Evolutionary conservation across 2,888 invertebrate genomes (phyloP), one percentile per base, ranked within the genome.

Genomic region (Caenorhabditis sp.): DNA sequence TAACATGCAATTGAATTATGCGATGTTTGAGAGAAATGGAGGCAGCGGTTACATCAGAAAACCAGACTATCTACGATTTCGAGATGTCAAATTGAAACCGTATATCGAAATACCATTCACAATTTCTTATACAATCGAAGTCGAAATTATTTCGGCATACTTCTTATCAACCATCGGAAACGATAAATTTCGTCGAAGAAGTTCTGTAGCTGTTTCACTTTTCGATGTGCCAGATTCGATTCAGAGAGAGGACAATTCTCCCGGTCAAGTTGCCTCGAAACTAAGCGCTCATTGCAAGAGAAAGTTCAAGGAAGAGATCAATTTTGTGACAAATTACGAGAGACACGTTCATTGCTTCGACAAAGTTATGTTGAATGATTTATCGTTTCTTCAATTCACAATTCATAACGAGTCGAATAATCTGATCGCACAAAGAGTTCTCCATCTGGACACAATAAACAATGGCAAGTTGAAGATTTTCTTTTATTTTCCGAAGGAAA

Each of bases 1-100:
- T 0, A 93, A 94, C 0, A 92, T 95, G 90, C 93, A 94, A n/a
- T 90, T 96, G 14, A 95, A 96, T 88, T 92, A 93, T 0, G 94
- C 95, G 6, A 93, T 96, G 92, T 51, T 95, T 86, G 95, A 95
- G 88, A 93, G 93, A 88, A 94, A 93, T 86, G 95, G 68, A 55
- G 66, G 61, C 6, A 69, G 60, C 53, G 68, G 66, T 57, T 75
- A 68, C 19, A 67, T 75, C 1, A 27, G 67, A 31, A 75, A 75
- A 62, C 75, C 75, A 0, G 70, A 75, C 31, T 75, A 65, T 61
- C 21, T 75, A 1, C 4, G 70, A 19, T 36, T 55, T 19, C 36
- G 67, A n/a, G 51, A 62, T 58, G 51, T 70, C 2, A 63, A 70
- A 21, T 37, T 74, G 57, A 68, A 60, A 58, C 74, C 74, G 14